Evolutionary conservation across 2,797 vertebrate species (phyloP).

Genomic region (Tokudaia tokunoshimensis): DNA sequence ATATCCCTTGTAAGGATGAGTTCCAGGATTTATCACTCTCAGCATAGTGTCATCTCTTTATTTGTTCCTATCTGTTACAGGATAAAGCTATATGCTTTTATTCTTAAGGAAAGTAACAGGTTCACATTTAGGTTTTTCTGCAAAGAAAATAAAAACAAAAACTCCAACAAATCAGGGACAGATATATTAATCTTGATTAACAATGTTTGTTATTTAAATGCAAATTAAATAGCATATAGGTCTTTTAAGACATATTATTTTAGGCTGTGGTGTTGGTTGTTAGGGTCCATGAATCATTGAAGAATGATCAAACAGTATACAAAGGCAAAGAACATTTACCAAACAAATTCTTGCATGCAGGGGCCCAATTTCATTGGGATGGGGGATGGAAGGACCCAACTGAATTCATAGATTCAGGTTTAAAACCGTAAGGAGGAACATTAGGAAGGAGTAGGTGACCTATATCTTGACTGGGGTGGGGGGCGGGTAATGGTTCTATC

Average conservation of each 20-base stretch:
- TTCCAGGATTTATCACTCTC: neutral
- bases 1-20: neutral
- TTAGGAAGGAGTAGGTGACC: too few species aligned
- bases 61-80: neutral
- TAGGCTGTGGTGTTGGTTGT: fast-evolving
- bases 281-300: too few species aligned
- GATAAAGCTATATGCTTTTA: neutral
- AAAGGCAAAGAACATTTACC: too few species aligned
- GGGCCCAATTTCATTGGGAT: too few species aligned
- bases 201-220: neutral
- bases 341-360: too few species aligned
- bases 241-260: neutral
- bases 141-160: neutral
- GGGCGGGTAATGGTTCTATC: too few species aligned
- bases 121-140: neutral
- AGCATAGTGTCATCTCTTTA: neutral
- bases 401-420: too few species aligned
- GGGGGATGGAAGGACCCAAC: too few species aligned
- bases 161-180: neutral
- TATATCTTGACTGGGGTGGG: too few species aligned
- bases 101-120: neutral
- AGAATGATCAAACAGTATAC: too few species aligned
- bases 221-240: neutral
- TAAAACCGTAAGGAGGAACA: too few species aligned
- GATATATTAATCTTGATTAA: neutral